Percentiles rank a stretch among this genome's conserved stretches.
These are phyloP conservation scores for Allobates femoralis DNA, from an alignment of 2,797 vertebrate genomes.

Conservation along the genomic window DNA sequence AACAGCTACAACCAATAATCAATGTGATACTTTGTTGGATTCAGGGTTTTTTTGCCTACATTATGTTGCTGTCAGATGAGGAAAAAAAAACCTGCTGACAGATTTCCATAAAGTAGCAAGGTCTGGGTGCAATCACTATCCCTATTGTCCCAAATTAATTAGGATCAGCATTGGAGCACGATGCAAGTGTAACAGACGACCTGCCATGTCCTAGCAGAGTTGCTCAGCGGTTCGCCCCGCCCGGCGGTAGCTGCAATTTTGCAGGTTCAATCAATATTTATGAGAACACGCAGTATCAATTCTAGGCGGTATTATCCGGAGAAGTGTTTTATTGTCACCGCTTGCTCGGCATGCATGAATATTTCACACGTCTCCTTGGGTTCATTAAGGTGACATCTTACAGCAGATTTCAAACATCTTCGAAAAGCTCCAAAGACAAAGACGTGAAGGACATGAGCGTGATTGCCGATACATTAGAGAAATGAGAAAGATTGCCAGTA, in stretches of 20 bases:
- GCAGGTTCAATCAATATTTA: constrained; percentile 5
- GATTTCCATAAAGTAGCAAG: no score
- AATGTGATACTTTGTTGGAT: no score
- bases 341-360: constrained; percentile 2
- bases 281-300: background rate
- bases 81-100: no score
- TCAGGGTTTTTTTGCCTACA: no score
- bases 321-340: constrained; percentile 4
- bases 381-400: constrained; percentile 20
- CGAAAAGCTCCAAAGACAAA: background rate
- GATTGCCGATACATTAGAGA: background rate
- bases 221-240: background rate
- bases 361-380: constrained; percentile 4
- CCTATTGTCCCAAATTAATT: background rate
- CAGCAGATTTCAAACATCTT: background rate
- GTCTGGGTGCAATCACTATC: background rate
- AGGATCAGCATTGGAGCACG: background rate
- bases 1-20: no score
- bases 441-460: background rate
- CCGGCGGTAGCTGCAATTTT: background rate
- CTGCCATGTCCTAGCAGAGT: background rate
- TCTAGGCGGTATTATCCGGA: background rate
- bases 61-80: no score
- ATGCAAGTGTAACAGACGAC: background rate
- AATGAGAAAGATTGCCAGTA: background rate